Conservation (phyloP, 2,888 invertebrate species). For the Orgyia antiqua region DNA sequence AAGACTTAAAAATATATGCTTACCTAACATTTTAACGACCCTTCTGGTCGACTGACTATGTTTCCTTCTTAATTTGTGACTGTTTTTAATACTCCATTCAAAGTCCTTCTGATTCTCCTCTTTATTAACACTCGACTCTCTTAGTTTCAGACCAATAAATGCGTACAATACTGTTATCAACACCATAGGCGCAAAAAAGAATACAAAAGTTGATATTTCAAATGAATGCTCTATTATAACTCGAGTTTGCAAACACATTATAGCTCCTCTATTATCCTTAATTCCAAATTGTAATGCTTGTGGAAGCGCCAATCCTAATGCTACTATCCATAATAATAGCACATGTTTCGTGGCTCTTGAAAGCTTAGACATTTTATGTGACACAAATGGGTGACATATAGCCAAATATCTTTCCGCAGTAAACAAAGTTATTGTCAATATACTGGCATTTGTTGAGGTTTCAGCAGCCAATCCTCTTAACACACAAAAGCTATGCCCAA, state of each 20-base stretch:
- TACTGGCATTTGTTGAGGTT: slow-evolving; percentile 87
- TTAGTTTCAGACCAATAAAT: slow-evolving; percentile 80
- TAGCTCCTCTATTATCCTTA: slow-evolving; percentile 49
- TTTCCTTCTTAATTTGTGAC: slow-evolving; percentile 47
- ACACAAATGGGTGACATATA: slow-evolving; percentile 80
- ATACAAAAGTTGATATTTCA: slow-evolving; percentile 83
- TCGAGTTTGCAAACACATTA: slow-evolving; percentile 68
- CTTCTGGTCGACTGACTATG: slow-evolving; percentile 80
- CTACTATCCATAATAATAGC: slow-evolving; percentile 87
- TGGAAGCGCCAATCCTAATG: slow-evolving; percentile 85
- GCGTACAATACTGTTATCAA: slow-evolving; percentile 86
- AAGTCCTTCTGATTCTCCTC: slow-evolving; percentile 40
- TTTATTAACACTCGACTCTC: slow-evolving; percentile 58
- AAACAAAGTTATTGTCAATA: slow-evolving; percentile 89
- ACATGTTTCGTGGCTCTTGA: slow-evolving; percentile 91
- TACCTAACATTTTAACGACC: slow-evolving; percentile 87
- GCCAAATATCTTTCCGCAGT: slow-evolving; percentile 86
- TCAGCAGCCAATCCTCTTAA: slow-evolving; percentile 88
- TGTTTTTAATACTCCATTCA: slow-evolving; percentile 32
- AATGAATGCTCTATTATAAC: slow-evolving; percentile 80
- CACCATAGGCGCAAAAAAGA: slow-evolving; percentile 87
- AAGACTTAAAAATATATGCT: slow-evolving; percentile 35
- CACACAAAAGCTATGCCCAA: slow-evolving; percentile 88
- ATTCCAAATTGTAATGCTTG: slow-evolving; percentile 78
- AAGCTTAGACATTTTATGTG: slow-evolving; percentile 92